phyloP scores from a whole-genome alignment of 2,113 vertebrate genomes.

The Dicrurus megarhynchus region DNA sequence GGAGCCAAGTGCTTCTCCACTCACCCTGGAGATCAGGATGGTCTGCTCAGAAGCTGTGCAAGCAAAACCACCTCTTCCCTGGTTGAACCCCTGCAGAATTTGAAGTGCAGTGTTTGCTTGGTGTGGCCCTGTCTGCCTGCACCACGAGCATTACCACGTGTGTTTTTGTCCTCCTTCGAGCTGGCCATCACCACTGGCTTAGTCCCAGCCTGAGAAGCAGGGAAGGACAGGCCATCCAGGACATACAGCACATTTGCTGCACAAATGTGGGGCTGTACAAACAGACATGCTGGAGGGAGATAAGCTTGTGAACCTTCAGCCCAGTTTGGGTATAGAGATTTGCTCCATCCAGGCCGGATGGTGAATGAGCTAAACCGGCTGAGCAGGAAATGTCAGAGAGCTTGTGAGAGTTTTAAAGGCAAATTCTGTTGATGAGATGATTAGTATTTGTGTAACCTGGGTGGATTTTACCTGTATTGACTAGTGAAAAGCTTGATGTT shows the following conservation, averaged over 20 bases:
- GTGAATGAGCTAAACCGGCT: conserved; percentile 4
- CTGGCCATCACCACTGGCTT: not conserved
- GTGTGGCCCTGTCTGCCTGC: not conserved
- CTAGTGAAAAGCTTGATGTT: not conserved
- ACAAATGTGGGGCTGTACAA: not conserved
- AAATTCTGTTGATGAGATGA: not conserved
- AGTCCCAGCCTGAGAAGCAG: not conserved
- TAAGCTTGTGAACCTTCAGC: not conserved
- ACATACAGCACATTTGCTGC: not conserved
- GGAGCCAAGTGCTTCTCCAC: not conserved
- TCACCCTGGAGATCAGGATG: not conserved
- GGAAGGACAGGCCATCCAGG: not conserved
- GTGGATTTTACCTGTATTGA: not conserved
- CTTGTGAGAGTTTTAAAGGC: not conserved
- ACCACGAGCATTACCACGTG: not conserved
- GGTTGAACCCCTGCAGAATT: not conserved
- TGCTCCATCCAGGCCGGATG: not conserved
- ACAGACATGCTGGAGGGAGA: not conserved
- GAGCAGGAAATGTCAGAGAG: conserved; percentile 11
- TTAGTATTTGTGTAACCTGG: not conserved
- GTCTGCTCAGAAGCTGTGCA: not conserved
- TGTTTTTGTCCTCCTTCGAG: not conserved
- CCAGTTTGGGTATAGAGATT: not conserved
- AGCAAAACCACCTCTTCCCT: not conserved
- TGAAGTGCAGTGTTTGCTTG: not conserved